A percentile compares a stretch with the other conserved stretches of the same genome.
These are phyloP conservation scores for Disparrhopalites patrizii DNA, from an alignment of 2,888 invertebrate genomes.

Conservation along the genomic window DNA sequence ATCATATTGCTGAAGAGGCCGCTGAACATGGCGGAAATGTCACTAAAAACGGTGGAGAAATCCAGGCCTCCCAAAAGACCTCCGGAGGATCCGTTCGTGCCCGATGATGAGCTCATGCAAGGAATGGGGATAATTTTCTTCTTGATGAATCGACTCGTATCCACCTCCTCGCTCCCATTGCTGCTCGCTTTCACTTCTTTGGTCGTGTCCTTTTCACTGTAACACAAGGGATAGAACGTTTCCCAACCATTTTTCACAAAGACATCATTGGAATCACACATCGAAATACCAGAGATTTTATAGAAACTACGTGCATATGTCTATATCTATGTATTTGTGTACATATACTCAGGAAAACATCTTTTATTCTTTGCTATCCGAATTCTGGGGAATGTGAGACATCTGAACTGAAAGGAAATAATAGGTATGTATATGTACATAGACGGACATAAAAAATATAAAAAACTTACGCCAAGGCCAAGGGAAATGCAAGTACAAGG, in stretches of 20 bases:
- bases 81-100: background rate
- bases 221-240: too few relatives aligned
- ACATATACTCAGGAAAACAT: too few relatives aligned
- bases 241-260: too few relatives aligned
- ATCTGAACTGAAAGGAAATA: too few relatives aligned
- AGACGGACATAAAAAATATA: background rate
- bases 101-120: background rate
- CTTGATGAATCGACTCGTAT: background rate
- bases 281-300: too few relatives aligned
- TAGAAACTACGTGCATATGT: too few relatives aligned
- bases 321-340: too few relatives aligned
- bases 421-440: too few relatives aligned
- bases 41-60: background rate
- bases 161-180: background rate
- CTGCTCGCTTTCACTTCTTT: background rate
- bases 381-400: too few relatives aligned
- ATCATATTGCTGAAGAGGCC: background rate
- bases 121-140: background rate
- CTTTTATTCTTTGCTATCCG: too few relatives aligned
- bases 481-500: background rate
- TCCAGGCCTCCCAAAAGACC: too few relatives aligned
- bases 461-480: slow-evolving; percentile 14
- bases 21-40: background rate
- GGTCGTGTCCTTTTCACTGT: background rate
- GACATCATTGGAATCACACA: too few relatives aligned